phyloP scores from a whole-genome alignment of 2,113 vertebrate species.

The Hiodon tergisus region DNA sequence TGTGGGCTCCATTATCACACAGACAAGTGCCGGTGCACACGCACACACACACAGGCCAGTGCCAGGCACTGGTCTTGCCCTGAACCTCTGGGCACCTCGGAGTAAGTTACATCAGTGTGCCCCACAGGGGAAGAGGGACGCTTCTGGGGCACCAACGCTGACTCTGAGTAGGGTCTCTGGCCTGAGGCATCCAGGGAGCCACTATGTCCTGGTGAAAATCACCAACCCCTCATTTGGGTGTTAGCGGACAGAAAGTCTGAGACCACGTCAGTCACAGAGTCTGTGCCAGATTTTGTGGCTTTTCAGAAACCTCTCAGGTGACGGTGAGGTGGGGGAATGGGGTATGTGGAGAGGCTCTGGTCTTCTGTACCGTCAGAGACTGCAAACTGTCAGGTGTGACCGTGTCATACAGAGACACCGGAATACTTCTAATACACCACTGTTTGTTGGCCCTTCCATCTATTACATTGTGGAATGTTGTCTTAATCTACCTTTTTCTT shows the following conservation, averaged over 20 bases:
- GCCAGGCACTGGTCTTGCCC: background rate
- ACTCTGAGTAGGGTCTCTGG: background rate
- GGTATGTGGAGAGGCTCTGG: no score
- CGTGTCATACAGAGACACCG: slow-evolving; percentile 8
- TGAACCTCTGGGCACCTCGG: no score
- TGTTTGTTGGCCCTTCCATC: background rate
- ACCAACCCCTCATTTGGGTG: no score
- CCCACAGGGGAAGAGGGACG: no score
- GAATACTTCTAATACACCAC: background rate
- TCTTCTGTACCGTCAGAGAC: slow-evolving; percentile 1
- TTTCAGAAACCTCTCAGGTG: background rate
- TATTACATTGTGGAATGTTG: slow-evolving; percentile 1
- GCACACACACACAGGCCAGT: no score
- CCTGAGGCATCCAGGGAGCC: slow-evolving; percentile 32
- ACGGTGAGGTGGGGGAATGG: no score
- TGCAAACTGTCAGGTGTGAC: background rate
- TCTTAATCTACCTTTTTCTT: background rate
- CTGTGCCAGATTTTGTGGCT: no score
- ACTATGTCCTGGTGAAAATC: slow-evolving; percentile 18
- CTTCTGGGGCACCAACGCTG: no score
- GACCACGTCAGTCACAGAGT: background rate
- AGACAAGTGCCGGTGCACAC: background rate
- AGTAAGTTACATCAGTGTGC: no score
- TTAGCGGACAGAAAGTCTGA: no score
- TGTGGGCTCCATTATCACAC: no score